Evolutionary conservation across 2,888 invertebrate species (phyloP).

Genomic region (Spodoptera picta): DNA sequence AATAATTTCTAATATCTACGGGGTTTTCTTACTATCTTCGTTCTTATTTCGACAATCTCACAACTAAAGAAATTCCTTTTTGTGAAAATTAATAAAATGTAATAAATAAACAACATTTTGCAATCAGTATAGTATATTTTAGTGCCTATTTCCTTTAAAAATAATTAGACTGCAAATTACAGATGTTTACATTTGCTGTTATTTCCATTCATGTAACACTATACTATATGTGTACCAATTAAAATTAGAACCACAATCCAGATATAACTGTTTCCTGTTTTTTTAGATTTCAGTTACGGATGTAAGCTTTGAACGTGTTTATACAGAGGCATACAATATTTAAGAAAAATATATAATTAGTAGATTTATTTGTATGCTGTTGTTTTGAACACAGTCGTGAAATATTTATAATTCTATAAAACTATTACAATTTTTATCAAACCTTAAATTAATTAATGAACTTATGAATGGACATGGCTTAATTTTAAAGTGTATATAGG

Average conservation of each 20-base stretch:
- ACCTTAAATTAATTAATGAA: too few species aligned
- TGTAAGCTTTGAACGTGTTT: constrained; percentile 14
- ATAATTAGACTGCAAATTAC: constrained; percentile 19
- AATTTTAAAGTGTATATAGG: too few species aligned
- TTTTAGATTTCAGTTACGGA: constrained; percentile 25
- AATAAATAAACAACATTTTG: not conserved
- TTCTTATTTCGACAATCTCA: too few species aligned
- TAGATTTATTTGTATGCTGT: too few species aligned
- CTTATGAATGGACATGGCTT: too few species aligned
- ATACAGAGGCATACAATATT: constrained; percentile 16
- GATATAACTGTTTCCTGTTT: constrained; percentile 37
- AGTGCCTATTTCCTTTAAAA: constrained; percentile 1
- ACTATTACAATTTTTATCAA: too few species aligned
- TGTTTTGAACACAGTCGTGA: too few species aligned
- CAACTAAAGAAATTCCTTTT: too few species aligned
- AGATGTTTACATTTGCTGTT: constrained; percentile 18
- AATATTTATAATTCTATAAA: too few species aligned
- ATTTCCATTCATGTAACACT: constrained; percentile 27
- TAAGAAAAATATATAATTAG: not conserved
- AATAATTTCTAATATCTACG: too few species aligned
- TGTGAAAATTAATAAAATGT: not conserved
- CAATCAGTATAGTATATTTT: constrained; percentile 1
- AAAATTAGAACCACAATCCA: constrained; percentile 29
- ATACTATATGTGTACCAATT: constrained; percentile 29
- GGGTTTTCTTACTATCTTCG: too few species aligned